Percentiles rank a stretch among this genome's conserved stretches.
phyloP scores from a whole-genome alignment of 2,113 vertebrate genomes.

The Aramus guarauna region DNA sequence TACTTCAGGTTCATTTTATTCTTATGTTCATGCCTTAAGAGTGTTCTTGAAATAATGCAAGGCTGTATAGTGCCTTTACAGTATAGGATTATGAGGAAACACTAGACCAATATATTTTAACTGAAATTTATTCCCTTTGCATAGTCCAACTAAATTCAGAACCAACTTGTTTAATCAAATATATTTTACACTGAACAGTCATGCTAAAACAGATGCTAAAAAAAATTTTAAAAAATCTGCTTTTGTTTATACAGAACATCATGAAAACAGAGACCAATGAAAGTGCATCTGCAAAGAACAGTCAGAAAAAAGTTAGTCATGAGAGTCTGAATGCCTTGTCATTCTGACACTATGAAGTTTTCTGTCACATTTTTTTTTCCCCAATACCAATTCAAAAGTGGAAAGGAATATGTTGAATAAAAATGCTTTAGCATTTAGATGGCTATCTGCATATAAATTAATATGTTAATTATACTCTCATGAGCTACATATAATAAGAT shows the following conservation, averaged over 20 bases:
- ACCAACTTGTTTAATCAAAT: background rate
- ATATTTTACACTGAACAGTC: background rate
- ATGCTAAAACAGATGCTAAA: background rate
- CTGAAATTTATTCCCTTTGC: background rate
- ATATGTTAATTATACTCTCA: slow-evolving; percentile 45
- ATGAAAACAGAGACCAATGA: background rate
- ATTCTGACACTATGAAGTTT: background rate
- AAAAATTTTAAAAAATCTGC: background rate
- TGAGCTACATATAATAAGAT: slow-evolving; percentile 9
- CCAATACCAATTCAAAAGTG: slow-evolving; percentile 4
- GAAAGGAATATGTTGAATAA: slow-evolving; percentile 25
- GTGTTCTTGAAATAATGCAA: background rate
- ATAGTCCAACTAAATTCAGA: background rate
- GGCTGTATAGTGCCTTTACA: background rate
- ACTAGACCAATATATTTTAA: background rate
- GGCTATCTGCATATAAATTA: slow-evolving; percentile 48
- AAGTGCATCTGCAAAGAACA: background rate
- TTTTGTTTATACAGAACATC: background rate
- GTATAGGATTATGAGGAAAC: background rate
- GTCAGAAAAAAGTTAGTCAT: background rate
- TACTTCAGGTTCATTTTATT: background rate
- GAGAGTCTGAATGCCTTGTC: background rate
- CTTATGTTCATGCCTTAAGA: background rate
- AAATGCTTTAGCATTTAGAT: slow-evolving; percentile 54
- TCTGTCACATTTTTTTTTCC: background rate